A percentile compares a stretch with the other conserved stretches of the same genome.
phyloP scores from a whole-genome alignment of 2,113 vertebrate genomes.

The Leptobrachium ailaonicum region DNA sequence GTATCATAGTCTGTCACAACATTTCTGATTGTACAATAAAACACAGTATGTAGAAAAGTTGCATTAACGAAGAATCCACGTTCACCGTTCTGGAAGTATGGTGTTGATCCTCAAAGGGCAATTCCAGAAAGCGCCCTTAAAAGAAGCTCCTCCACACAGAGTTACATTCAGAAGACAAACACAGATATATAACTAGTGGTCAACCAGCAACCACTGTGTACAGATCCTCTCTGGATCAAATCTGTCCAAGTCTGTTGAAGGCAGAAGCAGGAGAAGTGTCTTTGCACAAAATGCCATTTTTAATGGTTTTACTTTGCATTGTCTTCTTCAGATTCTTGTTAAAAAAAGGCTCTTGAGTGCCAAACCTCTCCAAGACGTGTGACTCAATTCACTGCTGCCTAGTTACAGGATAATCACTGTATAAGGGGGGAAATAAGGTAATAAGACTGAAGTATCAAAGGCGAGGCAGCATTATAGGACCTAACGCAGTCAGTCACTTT shows the following conservation, averaged over 20 bases:
- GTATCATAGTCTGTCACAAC: neutral
- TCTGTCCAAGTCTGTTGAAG: neutral
- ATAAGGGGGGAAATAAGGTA: neutral
- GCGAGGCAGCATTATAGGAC: neutral
- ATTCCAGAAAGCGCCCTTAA: neutral
- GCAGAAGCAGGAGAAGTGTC: neutral
- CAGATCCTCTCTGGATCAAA: neutral
- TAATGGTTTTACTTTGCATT: neutral
- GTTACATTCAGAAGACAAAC: neutral
- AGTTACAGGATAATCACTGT: neutral
- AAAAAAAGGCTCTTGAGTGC: neutral
- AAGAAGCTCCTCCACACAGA: no score
- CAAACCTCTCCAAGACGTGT: neutral
- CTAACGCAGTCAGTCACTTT: conserved; percentile 76
- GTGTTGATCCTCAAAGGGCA: neutral
- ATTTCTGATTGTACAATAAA: neutral
- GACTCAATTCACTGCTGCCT: neutral
- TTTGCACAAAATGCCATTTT: neutral
- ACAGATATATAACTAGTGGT: conserved; percentile 1
- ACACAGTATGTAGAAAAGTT: neutral
- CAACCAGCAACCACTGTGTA: conserved; percentile 25
- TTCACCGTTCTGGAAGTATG: neutral
- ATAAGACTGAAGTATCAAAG: neutral
- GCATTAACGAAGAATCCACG: neutral
- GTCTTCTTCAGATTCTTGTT: neutral